These are phyloP conservation scores for Monoplex corrugatus DNA, from an alignment of 2,888 invertebrate genomes.

Conservation along the genomic window DNA sequence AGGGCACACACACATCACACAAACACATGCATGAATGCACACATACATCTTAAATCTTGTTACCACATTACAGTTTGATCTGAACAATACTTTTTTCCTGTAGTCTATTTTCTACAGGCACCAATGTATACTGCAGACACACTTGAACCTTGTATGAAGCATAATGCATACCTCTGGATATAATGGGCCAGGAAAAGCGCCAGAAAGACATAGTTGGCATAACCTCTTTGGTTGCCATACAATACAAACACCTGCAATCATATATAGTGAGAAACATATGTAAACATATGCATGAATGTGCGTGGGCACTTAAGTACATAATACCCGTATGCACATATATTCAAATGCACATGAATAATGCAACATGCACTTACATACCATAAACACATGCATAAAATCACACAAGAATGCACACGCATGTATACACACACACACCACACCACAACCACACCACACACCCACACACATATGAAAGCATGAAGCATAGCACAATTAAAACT, in stretches of 20 bases:
- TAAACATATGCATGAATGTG: background rate
- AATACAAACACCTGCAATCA: constrained; percentile 68
- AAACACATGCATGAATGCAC: background rate
- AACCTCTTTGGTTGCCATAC: constrained; percentile 63
- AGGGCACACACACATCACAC: background rate
- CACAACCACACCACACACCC: too few species aligned
- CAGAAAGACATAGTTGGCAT: constrained; percentile 67
- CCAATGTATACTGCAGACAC: too few species aligned
- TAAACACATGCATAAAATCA: background rate
- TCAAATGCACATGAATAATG: constrained; percentile 5
- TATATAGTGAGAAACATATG: background rate
- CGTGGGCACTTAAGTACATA: background rate
- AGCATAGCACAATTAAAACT: constrained; percentile 69
- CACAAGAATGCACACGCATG: background rate
- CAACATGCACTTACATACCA: background rate
- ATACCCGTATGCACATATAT: background rate
- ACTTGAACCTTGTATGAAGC: too few species aligned
- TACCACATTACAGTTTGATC: too few species aligned
- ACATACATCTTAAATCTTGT: background rate
- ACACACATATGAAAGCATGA: constrained; percentile 60
- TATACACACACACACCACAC: background rate
- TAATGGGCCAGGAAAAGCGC: constrained; percentile 67
- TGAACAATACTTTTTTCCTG: too few species aligned
- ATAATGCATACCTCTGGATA: constrained; percentile 66
- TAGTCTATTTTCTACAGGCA: too few species aligned